Conservation (phyloP, 2,113 vertebrate genomes). For the Lasiurus cinereus region DNA sequence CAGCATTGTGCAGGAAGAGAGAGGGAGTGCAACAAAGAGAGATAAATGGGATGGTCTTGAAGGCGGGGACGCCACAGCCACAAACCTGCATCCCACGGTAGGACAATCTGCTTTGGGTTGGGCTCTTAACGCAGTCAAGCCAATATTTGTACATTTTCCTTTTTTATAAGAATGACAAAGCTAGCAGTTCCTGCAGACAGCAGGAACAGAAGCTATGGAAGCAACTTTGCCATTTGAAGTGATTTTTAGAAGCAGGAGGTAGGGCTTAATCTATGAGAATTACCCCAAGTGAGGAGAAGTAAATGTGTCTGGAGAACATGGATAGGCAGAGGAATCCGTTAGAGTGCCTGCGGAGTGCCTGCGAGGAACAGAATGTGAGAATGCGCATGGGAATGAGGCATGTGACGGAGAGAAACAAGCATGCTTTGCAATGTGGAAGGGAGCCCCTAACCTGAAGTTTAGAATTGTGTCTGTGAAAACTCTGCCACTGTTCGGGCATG, state of each 20-base stretch:
- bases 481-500: not conserved
- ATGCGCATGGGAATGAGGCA: not conserved
- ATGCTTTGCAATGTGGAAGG: conserved; percentile 32
- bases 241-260: conserved; percentile 66
- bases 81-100: conserved; percentile 80
- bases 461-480: conserved; percentile 22
- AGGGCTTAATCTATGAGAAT: conserved; percentile 49
- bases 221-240: conserved; percentile 74
- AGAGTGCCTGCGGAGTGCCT: not conserved
- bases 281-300: conserved; percentile 1
- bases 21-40: conserved; percentile 86
- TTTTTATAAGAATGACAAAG: conserved; percentile 49
- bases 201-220: conserved; percentile 59
- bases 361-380: conserved; percentile 36
- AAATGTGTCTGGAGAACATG: conserved; percentile 1
- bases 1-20: conserved; percentile 82
- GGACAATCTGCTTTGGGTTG: conserved; percentile 74
- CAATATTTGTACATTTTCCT: conserved; percentile 53
- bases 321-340: conserved; percentile 2
- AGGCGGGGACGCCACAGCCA: conserved; percentile 74
- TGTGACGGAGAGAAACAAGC: not conserved
- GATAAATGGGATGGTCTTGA: conserved; percentile 83
- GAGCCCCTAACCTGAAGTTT: conserved; percentile 57
- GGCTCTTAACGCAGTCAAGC: conserved; percentile 65
- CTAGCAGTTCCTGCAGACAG: conserved; percentile 62